These are phyloP conservation scores for Polyodon spathula DNA, from an alignment of 2,113 vertebrate genomes.

Conservation along the genomic window DNA sequence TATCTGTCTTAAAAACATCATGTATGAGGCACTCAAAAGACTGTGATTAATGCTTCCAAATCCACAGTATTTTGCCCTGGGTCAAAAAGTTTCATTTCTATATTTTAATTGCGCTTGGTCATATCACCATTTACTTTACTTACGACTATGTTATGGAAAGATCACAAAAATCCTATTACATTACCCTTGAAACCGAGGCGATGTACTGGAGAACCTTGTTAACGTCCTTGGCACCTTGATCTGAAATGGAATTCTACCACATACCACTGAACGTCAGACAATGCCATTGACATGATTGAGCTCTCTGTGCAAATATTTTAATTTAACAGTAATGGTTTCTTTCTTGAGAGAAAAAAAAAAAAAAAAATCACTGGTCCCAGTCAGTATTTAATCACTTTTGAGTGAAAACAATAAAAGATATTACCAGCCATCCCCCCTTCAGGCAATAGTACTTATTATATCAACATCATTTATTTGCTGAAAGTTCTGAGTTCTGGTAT, in stretches of 20 bases:
- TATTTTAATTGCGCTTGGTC: neutral
- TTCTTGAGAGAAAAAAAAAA: conserved; percentile 20
- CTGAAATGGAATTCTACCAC: conserved; percentile 64
- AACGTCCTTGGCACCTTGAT: conserved; percentile 46
- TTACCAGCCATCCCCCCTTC: conserved; percentile 9
- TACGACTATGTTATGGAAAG: neutral
- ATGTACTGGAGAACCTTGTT: conserved; percentile 29
- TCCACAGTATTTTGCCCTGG: no score
- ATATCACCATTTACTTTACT: neutral
- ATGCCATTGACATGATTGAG: conserved; percentile 56
- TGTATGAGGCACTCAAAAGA: no score
- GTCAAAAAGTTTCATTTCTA: neutral
- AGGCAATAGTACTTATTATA: no score
- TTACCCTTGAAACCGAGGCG: conserved; percentile 1
- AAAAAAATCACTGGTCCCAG: conserved; percentile 30
- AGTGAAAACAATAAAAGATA: conserved; percentile 45
- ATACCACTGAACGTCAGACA: conserved; percentile 55
- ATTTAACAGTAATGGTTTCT: conserved; percentile 47
- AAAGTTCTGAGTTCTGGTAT: no score
- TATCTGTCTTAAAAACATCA: no score
- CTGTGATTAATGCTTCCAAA: no score
- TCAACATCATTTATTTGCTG: no score
- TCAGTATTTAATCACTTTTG: conserved; percentile 51
- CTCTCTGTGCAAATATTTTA: conserved; percentile 57
- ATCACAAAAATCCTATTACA: conserved; percentile 1